Conservation (phyloP, 2,797 vertebrate species). For the Megalops cyprinoides region DNA sequence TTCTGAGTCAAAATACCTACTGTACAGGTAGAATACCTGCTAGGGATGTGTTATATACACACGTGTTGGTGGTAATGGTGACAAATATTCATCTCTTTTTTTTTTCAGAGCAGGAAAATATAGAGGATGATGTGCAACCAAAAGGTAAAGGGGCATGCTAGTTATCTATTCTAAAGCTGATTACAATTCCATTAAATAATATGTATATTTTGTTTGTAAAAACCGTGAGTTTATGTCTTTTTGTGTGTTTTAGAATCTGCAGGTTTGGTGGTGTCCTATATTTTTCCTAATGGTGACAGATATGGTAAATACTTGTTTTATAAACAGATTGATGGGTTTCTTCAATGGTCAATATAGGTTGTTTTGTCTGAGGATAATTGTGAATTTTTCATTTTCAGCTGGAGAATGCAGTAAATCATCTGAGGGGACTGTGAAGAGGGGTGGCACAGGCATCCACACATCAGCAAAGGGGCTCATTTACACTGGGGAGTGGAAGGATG, state of each 20-base stretch:
- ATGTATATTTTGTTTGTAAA: background rate
- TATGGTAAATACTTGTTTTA: conserved; percentile 69
- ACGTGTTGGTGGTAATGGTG: background rate
- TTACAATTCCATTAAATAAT: no score
- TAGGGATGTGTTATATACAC: no score
- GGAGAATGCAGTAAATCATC: conserved; percentile 69
- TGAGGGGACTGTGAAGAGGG: conserved; percentile 70
- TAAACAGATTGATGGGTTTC: background rate
- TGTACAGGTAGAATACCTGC: no score
- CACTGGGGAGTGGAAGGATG: conserved; percentile 76
- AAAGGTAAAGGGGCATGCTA: background rate
- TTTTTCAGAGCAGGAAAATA: conserved; percentile 15
- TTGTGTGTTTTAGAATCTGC: conserved; percentile 56
- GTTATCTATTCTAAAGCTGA: background rate
- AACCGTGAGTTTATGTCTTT: background rate
- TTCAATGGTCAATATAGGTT: background rate
- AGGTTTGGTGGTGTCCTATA: conserved; percentile 61
- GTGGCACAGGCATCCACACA: conserved; percentile 73
- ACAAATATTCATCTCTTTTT: background rate
- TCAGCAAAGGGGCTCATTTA: conserved; percentile 70
- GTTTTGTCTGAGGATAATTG: conserved; percentile 6
- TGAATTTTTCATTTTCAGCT: conserved; percentile 60
- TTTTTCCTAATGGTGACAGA: conserved; percentile 80
- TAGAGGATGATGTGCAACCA: background rate
- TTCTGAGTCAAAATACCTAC: background rate